phyloP scores from a whole-genome alignment of 2,113 vertebrate species.

The Agelaius phoeniceus region DNA sequence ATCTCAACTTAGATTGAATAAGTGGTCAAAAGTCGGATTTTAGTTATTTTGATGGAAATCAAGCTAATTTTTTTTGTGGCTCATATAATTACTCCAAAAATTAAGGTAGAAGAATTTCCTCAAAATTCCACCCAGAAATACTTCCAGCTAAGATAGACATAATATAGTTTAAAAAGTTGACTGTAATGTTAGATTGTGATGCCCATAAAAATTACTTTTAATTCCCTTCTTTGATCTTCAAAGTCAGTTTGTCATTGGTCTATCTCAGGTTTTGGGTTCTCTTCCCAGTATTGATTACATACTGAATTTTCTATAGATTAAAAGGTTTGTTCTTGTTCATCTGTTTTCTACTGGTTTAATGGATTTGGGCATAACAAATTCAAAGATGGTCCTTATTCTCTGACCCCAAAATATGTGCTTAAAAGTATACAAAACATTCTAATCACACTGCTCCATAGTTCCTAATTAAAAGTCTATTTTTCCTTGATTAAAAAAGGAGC shows the following conservation, averaged over 20 bases:
- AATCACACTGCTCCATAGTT: neutral
- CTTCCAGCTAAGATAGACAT: neutral
- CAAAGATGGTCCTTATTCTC: neutral
- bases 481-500: neutral
- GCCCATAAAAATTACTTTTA: neutral
- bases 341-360: neutral
- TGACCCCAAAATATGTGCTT: neutral
- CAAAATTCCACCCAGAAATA: neutral
- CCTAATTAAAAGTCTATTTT: neutral
- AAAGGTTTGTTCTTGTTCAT: neutral
- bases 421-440: neutral
- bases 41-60: neutral
- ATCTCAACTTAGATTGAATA: neutral
- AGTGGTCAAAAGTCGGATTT: neutral
- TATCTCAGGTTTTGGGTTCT: neutral
- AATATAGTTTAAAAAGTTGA: neutral
- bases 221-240: neutral
- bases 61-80: neutral
- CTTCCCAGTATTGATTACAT: neutral
- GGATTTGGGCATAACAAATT: neutral
- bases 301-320: neutral
- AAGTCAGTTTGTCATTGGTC: neutral
- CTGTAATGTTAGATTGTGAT: neutral
- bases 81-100: neutral
- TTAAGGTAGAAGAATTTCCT: neutral